Evolutionary conservation across 1,140 invertebrate genomes (phyloP), one percentile per base, ranked within the genome.

Genomic region (Maniola jurtina): DNA sequence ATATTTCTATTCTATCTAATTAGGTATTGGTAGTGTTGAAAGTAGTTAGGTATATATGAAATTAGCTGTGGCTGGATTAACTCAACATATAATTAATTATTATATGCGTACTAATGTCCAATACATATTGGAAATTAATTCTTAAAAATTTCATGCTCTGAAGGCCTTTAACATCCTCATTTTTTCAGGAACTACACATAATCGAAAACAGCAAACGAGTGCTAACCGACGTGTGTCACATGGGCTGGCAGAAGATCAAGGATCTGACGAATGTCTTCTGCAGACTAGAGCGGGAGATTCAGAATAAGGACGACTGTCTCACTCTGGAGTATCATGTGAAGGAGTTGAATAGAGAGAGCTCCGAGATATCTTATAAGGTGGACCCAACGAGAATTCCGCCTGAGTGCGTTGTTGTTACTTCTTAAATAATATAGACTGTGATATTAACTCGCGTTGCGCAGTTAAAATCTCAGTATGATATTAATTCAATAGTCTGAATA

Each of bases 211-310:
- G 84, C 58, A 90, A 88, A 56, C 84, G 87, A 1, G 78, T 81
- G 0, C 71, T 92, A 5, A 86, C 80, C 8, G 86, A 91, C 61
- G 79, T 89, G 0, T 90, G 90, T 57, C 83, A 88, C 35, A 87
- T 88, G 74, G 93, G 95, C 0, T 97, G 96, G 95, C 95, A 98
- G 81, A 97, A 97, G 87, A 81, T 97, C 0, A 96, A 95, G 76
- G 92, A 95, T 14, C 87, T 98, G n/a, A 94, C 95, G 75, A 95
- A 96, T 77, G 93, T 97, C 0, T 93, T 94, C 68, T 95, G 95
- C 68, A 93, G 95, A 76, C 84, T 98, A 14, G 88, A 92, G 42
- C 80, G 95, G 13, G 96, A 98, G 83, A 91, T 98, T 10, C 93
- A 94, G 60, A 95, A 98, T 79, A 98, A 98, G 84, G 91, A 93